Conservation (phyloP, 2,888 invertebrate species). For the Mesoligia furuncula region DNA sequence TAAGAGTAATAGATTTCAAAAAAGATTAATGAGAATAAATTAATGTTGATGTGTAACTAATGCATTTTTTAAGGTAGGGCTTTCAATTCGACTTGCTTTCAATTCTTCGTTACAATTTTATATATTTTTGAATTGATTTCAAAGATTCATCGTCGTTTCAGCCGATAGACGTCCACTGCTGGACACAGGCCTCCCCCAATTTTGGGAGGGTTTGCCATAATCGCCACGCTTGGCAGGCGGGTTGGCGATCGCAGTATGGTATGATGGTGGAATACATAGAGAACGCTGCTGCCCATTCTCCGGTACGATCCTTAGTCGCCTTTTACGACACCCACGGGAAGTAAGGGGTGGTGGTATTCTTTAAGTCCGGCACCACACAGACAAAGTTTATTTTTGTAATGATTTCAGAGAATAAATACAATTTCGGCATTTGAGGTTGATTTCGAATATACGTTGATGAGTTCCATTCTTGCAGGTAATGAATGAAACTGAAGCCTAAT, state of each 20-base stretch:
- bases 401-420: neutral
- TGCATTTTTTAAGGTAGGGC: constrained; percentile 8
- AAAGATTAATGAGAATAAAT: neutral
- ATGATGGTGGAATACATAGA: no score
- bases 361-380: no score
- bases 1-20: neutral
- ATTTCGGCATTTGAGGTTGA: neutral
- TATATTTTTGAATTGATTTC: neutral
- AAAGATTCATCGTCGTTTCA: no score
- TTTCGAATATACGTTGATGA: neutral
- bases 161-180: no score
- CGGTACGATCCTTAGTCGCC: no score
- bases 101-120: neutral
- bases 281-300: no score
- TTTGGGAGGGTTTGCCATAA: no score
- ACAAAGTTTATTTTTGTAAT: neutral
- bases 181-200: no score
- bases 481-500: neutral
- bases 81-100: constrained; percentile 23
- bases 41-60: neutral
- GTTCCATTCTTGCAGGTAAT: neutral
- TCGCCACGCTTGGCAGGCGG: no score
- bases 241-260: no score
- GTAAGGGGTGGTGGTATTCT: no score
- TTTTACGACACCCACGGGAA: no score